A percentile compares a stretch with the other conserved stretches of the same genome.
These are phyloP conservation scores for Chlorocebus sabaeus DNA, from an alignment of 2,113 vertebrate genomes.

Conservation along the genomic window DNA sequence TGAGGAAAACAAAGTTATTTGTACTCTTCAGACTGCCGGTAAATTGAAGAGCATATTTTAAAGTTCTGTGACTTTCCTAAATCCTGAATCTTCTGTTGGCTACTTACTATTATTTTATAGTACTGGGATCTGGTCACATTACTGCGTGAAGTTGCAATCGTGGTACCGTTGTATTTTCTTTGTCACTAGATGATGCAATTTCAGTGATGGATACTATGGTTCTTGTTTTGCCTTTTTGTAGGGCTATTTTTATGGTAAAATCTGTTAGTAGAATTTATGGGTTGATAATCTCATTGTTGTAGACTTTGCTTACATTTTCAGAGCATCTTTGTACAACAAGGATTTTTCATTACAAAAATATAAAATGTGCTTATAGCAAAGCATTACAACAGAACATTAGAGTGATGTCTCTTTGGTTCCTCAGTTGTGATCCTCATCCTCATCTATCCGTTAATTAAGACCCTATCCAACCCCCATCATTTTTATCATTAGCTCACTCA, in stretches of 20 bases:
- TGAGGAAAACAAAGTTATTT: neutral
- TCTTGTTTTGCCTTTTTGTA: conserved; percentile 37
- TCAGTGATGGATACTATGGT: neutral
- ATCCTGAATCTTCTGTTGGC: neutral
- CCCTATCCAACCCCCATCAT: neutral
- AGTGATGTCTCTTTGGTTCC: neutral
- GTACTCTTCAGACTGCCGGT: neutral
- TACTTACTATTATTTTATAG: conserved; percentile 10
- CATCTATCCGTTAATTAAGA: conserved; percentile 11
- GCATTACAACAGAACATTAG: neutral
- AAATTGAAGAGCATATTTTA: conserved; percentile 9
- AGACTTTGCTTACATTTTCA: conserved; percentile 40
- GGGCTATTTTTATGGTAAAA: conserved; percentile 35
- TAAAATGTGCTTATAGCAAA: conserved; percentile 33
- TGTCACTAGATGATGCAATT: conserved; percentile 20
- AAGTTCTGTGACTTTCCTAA: conserved; percentile 13
- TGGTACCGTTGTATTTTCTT: conserved; percentile 3
- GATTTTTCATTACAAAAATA: conserved; percentile 43
- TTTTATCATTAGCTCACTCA: conserved; percentile 27
- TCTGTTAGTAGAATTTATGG: neutral
- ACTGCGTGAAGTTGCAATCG: neutral
- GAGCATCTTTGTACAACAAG: neutral
- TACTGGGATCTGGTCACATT: conserved; percentile 2
- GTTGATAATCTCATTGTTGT: neutral
- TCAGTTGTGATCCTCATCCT: neutral